These are phyloP conservation scores for Apotomis betuletana DNA, from an alignment of 2,888 invertebrate genomes.

Conservation along the genomic window DNA sequence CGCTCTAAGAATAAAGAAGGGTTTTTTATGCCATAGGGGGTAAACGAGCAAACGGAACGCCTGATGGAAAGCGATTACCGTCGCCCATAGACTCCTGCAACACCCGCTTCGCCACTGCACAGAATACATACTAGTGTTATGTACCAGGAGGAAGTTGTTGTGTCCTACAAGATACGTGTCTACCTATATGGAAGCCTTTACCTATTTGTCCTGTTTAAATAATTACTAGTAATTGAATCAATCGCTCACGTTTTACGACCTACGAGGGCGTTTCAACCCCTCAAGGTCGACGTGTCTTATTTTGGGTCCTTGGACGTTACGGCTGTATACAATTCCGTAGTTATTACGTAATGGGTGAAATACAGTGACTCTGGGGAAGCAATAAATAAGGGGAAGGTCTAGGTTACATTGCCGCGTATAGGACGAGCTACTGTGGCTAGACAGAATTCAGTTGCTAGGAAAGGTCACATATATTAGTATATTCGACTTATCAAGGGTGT, in stretches of 20 bases:
- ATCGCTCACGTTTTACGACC: slow-evolving; percentile 10
- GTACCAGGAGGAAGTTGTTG: no score
- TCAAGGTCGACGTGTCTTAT: slow-evolving; percentile 12
- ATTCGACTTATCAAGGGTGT: no score
- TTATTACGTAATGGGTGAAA: slow-evolving; percentile 19
- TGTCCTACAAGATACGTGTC: no score
- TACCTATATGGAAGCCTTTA: no score
- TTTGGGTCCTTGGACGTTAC: not conserved
- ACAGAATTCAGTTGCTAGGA: not conserved
- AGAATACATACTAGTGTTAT: no score
- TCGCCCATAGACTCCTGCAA: no score
- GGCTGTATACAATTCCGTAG: slow-evolving; percentile 15
- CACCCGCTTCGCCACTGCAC: no score
- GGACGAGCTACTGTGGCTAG: not conserved
- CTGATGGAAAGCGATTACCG: no score
- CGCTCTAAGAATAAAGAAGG: no score
- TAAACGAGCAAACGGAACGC: no score
- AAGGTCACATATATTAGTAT: not conserved
- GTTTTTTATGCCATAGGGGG: no score
- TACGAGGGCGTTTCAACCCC: not conserved
- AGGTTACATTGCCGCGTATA: not conserved
- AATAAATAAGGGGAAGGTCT: slow-evolving; percentile 4
- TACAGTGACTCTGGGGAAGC: slow-evolving; percentile 5
- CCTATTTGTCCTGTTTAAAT: not conserved
- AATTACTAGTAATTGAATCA: not conserved